Percentiles rank a stretch among this genome's conserved stretches.
These are phyloP conservation scores for Balaenoptera acutorostrata DNA, from an alignment of 2,113 vertebrate species.

Conservation along the genomic window DNA sequence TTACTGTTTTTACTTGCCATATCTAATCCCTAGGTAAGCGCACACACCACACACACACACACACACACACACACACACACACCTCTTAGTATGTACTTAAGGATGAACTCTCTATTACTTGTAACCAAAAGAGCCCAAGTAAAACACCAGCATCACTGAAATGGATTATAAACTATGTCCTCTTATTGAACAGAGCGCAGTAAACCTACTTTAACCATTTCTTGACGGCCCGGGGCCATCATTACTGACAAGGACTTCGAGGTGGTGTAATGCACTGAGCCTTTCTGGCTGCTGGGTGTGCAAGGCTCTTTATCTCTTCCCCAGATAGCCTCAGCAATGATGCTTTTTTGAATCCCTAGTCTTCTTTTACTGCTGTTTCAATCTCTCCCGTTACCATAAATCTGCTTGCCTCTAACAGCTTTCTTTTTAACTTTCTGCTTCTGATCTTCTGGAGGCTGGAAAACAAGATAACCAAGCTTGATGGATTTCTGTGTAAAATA, in stretches of 20 bases:
- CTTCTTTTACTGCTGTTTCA: constrained; percentile 29
- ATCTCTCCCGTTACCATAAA: constrained; percentile 63
- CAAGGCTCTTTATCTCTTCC: constrained; percentile 15
- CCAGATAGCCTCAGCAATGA: constrained; percentile 29
- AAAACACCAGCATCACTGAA: background rate
- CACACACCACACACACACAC: background rate
- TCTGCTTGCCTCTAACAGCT: constrained; percentile 50
- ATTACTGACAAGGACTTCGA: background rate
- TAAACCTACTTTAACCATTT: constrained; percentile 13
- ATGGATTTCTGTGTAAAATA: constrained; percentile 42
- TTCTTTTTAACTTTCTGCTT: constrained; percentile 50
- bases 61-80: background rate
- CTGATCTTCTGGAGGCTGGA: constrained; percentile 36
- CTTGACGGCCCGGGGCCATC: background rate
- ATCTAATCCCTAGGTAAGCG: background rate
- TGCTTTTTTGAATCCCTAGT: constrained; percentile 25
- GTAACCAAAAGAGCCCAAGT: background rate
- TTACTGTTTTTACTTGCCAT: background rate
- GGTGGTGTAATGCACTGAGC: background rate
- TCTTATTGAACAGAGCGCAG: background rate
- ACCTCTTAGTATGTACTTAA: background rate
- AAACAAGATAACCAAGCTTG: constrained; percentile 58
- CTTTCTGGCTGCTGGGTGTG: background rate
- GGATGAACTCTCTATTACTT: background rate
- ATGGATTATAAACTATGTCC: background rate